Evolutionary conservation across 2,888 invertebrate genomes (phyloP), one percentile per base, ranked within the genome.

Genomic region (Thymelicus lineola): DNA sequence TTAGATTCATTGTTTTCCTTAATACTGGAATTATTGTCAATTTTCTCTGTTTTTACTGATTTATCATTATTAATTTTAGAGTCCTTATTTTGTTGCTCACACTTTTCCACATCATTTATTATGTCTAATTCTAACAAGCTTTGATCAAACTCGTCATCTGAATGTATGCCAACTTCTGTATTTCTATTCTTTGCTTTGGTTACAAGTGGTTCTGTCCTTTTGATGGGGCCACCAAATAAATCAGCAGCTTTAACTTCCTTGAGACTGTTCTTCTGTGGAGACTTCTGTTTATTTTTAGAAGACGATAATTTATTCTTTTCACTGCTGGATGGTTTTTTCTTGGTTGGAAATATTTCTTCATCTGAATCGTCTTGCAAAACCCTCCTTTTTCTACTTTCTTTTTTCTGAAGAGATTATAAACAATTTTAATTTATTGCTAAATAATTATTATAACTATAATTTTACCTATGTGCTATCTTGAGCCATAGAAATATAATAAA

Each of bases 91-190:
- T 62, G 45, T 5, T 35, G 17, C 7, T 70, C 17, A 28, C 15
- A 55, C 20, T 70, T 69, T 57, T 76, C 75, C 60, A 76, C 45
- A 42, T 89, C 84, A 72, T 91, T 83, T 66, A 87, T 80, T 76
- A 94, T 94, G 87, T 97, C 97, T 71, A 97, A 84, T 81, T 96
- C 95, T 73, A 95, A 81, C 15, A 97, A 86, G 17, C 96, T 96
- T 77, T 95, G 94, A 79, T 96, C 96, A 86, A 97, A 97, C 70
- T 96, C 95, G 42, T 96, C 95, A 88, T 96, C 95, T 78, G 95
- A 94, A 82, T 96, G 96, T 76, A 95, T 94, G 38, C 95, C 91
- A n/a, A 85, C 83, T 80, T 93, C 93, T 38, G 91, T 93, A 42
- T 85, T 85, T 79, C 86, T 94, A 80, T 86, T 91, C 78, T 75